Evolutionary conservation across 2,797 vertebrate genomes (phyloP).

Genomic region (Lagodon rhomboides): DNA sequence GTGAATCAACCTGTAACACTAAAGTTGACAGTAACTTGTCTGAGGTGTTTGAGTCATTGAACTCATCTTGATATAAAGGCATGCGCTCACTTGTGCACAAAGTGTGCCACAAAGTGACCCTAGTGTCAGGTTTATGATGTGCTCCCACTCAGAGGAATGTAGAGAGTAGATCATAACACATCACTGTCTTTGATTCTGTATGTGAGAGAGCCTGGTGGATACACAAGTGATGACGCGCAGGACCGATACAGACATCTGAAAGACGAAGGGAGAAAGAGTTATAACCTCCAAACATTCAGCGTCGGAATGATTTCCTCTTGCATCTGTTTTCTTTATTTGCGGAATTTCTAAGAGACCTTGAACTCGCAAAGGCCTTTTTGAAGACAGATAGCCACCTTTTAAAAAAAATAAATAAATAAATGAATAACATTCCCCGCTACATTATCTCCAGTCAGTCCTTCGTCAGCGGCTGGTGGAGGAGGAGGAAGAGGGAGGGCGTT

Average conservation of each 20-base stretch:
- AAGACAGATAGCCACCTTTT: constrained; percentile 61
- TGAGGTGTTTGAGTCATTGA: constrained; percentile 1
- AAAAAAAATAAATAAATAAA: constrained; percentile 68
- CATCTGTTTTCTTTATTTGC: constrained; percentile 51
- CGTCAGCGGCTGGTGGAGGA: constrained; percentile 56
- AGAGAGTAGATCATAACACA: background rate
- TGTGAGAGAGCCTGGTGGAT: background rate
- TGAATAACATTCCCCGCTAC: constrained; percentile 59
- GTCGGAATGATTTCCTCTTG: constrained; percentile 19
- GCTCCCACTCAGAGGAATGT: constrained; percentile 5
- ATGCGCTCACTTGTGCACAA: background rate
- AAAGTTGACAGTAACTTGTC: background rate
- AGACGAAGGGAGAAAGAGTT: background rate
- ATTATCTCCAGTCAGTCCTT: constrained; percentile 54
- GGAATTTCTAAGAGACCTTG: constrained; percentile 60
- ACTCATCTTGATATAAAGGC: background rate
- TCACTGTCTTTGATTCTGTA: background rate
- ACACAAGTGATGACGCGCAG: background rate
- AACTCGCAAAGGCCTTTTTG: constrained; percentile 46
- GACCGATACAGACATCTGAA: background rate
- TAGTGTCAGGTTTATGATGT: constrained; percentile 10
- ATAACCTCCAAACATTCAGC: constrained; percentile 7
- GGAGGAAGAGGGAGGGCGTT: constrained; percentile 62
- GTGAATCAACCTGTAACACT: background rate
- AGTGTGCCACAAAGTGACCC: background rate